These are phyloP conservation scores for Chrysopilus asiliformis DNA, from an alignment of 2,888 invertebrate genomes.

Conservation along the genomic window DNA sequence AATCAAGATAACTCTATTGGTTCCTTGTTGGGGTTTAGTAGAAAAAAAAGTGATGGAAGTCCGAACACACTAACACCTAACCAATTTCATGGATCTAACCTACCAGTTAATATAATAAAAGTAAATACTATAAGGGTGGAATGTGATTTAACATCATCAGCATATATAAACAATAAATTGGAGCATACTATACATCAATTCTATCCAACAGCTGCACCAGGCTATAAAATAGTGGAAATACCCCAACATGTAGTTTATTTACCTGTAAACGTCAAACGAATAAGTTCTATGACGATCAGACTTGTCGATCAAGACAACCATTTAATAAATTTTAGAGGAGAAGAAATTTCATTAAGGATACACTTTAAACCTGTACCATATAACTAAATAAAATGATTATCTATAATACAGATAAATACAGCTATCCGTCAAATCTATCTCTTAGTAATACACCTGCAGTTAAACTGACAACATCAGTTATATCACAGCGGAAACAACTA, in stretches of 20 bases:
- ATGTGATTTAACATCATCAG: constrained; percentile 14
- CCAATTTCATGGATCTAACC: constrained; percentile 18
- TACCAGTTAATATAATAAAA: constrained; percentile 23
- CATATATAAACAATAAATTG: constrained; percentile 17
- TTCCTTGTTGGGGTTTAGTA: constrained; percentile 13
- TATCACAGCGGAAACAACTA: not conserved
- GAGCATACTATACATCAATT: constrained; percentile 27
- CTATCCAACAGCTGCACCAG: constrained; percentile 22
- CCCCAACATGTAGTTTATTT: constrained; percentile 25
- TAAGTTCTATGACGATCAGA: constrained; percentile 21
- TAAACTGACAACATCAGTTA: not conserved
- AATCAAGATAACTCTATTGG: constrained; percentile 8
- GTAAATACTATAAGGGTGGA: constrained; percentile 14
- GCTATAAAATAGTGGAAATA: constrained; percentile 27
- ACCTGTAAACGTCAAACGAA: constrained; percentile 19
- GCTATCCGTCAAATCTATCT: no score
- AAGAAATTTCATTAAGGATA: constrained; percentile 21
- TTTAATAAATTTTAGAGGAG: constrained; percentile 23
- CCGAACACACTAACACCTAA: constrained; percentile 11
- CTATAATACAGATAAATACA: constrained; percentile 8
- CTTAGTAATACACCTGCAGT: not conserved
- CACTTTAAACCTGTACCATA: constrained; percentile 15
- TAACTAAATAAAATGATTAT: no score
- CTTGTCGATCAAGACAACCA: constrained; percentile 23
- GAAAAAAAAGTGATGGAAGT: no score